Evolutionary conservation across 1,140 invertebrate genomes (phyloP), one percentile per base, ranked within the genome.

Genomic region (Drosophila lacteicornis): DNA sequence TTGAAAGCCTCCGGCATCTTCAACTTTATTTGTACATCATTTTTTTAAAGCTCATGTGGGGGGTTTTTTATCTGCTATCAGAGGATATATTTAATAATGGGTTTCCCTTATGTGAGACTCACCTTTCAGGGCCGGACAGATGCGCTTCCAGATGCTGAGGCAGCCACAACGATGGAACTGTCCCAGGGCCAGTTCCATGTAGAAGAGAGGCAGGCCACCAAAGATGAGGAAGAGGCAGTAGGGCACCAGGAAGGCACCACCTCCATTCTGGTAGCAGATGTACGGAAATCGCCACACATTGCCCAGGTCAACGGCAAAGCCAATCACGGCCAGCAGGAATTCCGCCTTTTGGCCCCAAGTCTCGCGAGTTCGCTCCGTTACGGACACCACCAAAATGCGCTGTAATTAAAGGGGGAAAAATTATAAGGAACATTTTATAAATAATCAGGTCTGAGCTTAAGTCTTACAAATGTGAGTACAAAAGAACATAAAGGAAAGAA

Each of bases 81-180:
- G 11, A 13, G n/a, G 9, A 17, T 4, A 33, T 2, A 4, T 17
- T 36, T 19, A n/a, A 38, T 55, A 22, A 22, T 3, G 4, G 30
- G 19, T 15, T n/a, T 36, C 3, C 19, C 12, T 19, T n/a, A 2
- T 1, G 17, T 33, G 33, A 33, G 9, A 66, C 91, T 94, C 94
- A 99, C 98, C 99, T 96, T 99, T 99, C 33, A 99, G 95, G 36
- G 98, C 96, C 0, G 99, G 99, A 93, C 98, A 99, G 82, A 99
- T 98, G 80, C 97, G 95, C 76, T 97, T 97, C 97, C 99, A 99
- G 51, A 98, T 96, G n/a, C 97, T 97, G 27, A 98, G 94, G 86
- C 98, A 98, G 22, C 98, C 98, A 85, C 97, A 97, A 17, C 97
- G 95, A 93, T 98, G 97, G 94, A 97, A 98, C 92, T 98, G 98